Conservation (phyloP, 1,140 invertebrate species). For the Drosophila navojoa region DNA sequence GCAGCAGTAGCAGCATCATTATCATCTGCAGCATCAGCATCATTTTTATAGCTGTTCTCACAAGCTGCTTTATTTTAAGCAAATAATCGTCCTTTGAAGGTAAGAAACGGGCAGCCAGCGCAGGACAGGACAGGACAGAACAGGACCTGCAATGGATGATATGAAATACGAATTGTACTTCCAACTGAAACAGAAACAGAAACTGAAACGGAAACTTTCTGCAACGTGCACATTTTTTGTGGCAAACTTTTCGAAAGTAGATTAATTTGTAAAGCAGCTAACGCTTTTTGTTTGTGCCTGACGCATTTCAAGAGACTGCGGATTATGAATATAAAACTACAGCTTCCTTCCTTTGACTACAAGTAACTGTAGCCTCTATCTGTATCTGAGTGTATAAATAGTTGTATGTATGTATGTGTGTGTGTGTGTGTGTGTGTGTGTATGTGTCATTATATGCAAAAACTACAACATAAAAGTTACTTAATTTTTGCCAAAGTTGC, state of each 20-base stretch:
- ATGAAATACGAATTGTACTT: not conserved
- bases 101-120: not conserved
- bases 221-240: conserved; percentile 40
- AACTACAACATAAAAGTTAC: conserved; percentile 15
- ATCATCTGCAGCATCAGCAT: conserved; percentile 1
- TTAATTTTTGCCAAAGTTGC: conserved; percentile 19
- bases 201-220: conserved; percentile 46
- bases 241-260: conserved; percentile 53
- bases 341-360: conserved; percentile 32
- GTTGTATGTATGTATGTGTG: not conserved
- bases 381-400: not conserved
- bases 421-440: not conserved
- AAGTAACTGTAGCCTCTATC: not conserved
- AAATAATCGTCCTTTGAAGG: conserved; percentile 6
- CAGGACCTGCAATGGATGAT: too few relatives aligned
- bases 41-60: conserved; percentile 8
- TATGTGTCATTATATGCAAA: not conserved
- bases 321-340: conserved; percentile 61
- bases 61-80: conserved; percentile 14
- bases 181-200: conserved; percentile 30
- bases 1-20: conserved; percentile 4
- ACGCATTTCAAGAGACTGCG: conserved; percentile 43
- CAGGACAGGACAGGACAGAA: not conserved
- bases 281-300: conserved; percentile 46
- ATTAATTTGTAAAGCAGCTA: conserved; percentile 70